Percentiles rank a stretch among this genome's conserved stretches.
phyloP scores from a whole-genome alignment of 1,140 invertebrate genomes.

The Drosophila seguyi region DNA sequence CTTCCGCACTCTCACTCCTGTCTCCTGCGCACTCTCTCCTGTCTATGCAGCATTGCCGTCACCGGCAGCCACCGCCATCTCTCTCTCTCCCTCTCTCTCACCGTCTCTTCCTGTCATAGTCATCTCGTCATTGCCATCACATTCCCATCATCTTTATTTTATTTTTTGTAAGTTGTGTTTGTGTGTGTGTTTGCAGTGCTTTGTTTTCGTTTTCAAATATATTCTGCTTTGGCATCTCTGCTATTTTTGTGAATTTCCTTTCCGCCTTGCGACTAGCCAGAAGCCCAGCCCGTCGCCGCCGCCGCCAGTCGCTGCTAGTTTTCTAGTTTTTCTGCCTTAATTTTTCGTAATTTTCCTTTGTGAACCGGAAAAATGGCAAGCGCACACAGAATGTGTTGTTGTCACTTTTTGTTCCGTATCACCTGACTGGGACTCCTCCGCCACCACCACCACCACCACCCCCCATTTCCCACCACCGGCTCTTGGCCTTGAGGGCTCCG shows the following conservation, averaged over 20 bases:
- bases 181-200: conserved; percentile 7
- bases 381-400: conserved; percentile 14
- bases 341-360: conserved; percentile 34
- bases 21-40: conserved; percentile 1
- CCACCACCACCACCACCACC: neutral
- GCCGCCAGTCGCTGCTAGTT: conserved; percentile 11
- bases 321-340: conserved; percentile 24
- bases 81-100: neutral
- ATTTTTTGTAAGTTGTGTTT: neutral
- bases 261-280: conserved; percentile 22
- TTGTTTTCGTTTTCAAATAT: conserved; percentile 36
- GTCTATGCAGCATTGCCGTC: conserved; percentile 27
- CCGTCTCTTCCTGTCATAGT: conserved; percentile 1
- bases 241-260: conserved; percentile 43
- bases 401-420: conserved; percentile 33
- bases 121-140: conserved; percentile 16
- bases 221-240: conserved; percentile 20
- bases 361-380: conserved; percentile 31
- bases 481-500: conserved; percentile 22
- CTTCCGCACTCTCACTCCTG: neutral
- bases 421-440: conserved; percentile 24
- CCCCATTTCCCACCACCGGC: neutral
- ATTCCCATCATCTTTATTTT: conserved; percentile 7
- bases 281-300: neutral
- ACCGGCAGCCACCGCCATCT: neutral